Percentiles rank a stretch among this genome's conserved stretches.
Evolutionary conservation across 2,888 invertebrate species (phyloP).

Genomic region (Hanleya hanleyi): DNA sequence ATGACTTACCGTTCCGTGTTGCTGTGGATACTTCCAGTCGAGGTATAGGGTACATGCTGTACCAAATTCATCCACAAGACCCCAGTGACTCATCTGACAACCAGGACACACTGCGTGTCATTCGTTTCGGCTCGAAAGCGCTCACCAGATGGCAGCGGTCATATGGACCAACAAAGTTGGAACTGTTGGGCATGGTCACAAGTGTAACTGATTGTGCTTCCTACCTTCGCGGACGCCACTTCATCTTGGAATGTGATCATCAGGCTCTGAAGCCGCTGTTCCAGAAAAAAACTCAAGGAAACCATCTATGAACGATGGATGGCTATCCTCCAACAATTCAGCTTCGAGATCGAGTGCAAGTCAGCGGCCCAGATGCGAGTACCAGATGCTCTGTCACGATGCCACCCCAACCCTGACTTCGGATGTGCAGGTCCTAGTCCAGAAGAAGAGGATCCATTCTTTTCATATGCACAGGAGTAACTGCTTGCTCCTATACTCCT

Average conservation of each 20-base stretch:
- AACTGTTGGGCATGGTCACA: slow-evolving; percentile 3
- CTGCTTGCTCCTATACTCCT: background rate
- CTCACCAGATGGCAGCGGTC: background rate
- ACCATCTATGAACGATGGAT: slow-evolving; percentile 6
- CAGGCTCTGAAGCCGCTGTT: slow-evolving; percentile 6
- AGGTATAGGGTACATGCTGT: slow-evolving; percentile 12
- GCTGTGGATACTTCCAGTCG: slow-evolving; percentile 15
- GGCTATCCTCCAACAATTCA: slow-evolving; percentile 1
- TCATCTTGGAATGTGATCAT: slow-evolving; percentile 8
- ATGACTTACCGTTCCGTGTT: slow-evolving; percentile 16
- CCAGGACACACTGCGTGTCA: background rate
- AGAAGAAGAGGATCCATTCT: slow-evolving; percentile 6
- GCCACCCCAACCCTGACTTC: background rate
- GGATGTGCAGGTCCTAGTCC: background rate
- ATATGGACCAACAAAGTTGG: slow-evolving; percentile 3
- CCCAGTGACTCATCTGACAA: background rate
- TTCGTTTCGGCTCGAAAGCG: background rate
- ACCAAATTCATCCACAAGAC: slow-evolving; percentile 3
- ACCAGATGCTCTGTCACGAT: background rate
- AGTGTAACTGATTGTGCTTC: too few relatives aligned
- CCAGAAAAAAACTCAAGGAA: background rate
- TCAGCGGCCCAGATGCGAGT: background rate
- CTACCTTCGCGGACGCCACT: background rate
- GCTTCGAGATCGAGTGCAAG: background rate
- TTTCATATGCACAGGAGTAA: background rate